Base-by-base conservation (phyloP, 2,797 vertebrate genomes). In the Aplochiton taeniatus region DNA sequence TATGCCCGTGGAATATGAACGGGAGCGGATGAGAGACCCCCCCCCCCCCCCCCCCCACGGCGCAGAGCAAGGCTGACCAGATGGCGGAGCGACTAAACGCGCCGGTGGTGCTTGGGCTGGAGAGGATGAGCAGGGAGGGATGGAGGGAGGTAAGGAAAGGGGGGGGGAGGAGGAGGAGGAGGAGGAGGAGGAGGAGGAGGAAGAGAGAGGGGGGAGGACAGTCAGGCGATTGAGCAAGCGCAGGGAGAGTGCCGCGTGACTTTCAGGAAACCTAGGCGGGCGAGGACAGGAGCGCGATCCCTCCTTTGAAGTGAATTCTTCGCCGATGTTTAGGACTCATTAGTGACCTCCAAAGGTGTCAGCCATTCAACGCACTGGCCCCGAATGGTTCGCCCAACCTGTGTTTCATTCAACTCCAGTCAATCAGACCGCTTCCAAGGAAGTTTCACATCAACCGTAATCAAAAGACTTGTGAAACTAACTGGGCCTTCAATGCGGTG, bases 1-100 rank as follows among this genome's bases (percentile, higher is more conserved):
- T 95, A 96, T 96, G 95, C 93, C 95, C 83, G 90, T 90, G 90
- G 95, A 97, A 97, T 96, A 95, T 94, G 95, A 95, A 96, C 94
- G 84, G 85, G 83, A 85, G 79, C 81, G 66, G 82, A 95, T 92
- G 90, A 93, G 91, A 94, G 93, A n/a, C n/a, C n/a, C 91, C 89
- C 92, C 91, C 91, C 92, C 93, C 93, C 2, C 2, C 31, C 31
- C 31, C 31, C 31, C 31, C 31, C 31, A 6, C 6, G 31, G 31
- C 31, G 31, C 31, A 6, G 31, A 31, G 31, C 31, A 31, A 31
- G 31, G 92, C 95, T 95, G 94, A 94, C 95, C 95, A 96, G 96
- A 96, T 96, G 95, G 95, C 92, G 91, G 92, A 31, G 91, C 94
- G 92, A 94, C 93, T 95, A 87, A 89, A 88, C 58, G 76, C 76